A percentile compares a stretch with the other conserved stretches of the same genome.
phyloP scores from a whole-genome alignment of 2,113 vertebrate species.

The Phalacrocorax carbo region DNA sequence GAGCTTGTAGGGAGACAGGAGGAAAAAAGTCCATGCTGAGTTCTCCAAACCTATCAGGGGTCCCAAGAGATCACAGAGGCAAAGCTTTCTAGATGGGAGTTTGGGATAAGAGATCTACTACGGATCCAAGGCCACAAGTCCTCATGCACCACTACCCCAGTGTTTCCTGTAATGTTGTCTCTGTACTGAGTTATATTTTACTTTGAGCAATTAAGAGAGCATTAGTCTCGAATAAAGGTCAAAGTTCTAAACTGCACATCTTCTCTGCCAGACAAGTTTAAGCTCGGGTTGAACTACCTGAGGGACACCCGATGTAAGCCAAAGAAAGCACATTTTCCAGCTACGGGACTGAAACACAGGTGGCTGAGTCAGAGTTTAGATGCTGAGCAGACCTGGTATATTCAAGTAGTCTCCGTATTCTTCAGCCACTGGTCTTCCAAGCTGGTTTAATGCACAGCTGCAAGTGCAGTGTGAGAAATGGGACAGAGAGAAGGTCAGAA shows the following conservation, averaged over 20 bases:
- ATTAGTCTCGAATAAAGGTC: neutral
- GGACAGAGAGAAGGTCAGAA: neutral
- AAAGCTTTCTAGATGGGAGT: neutral
- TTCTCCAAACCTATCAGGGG: neutral
- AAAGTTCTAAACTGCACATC: slow-evolving; percentile 8
- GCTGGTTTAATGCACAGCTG: neutral
- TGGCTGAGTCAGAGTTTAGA: neutral
- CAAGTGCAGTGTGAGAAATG: neutral
- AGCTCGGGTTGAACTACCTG: neutral
- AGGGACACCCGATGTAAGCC: neutral
- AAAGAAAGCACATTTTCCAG: neutral
- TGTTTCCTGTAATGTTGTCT: rapidly evolving
- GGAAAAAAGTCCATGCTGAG: neutral
- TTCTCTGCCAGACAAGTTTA: neutral
- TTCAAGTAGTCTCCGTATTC: neutral
- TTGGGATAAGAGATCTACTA: neutral
- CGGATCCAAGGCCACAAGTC: neutral
- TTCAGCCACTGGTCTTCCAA: neutral
- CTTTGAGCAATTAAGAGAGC: neutral
- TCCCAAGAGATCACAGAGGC: neutral
- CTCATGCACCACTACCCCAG: no score
- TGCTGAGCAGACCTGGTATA: neutral
- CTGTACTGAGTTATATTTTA: neutral
- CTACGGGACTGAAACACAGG: neutral
- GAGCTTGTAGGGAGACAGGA: neutral